These are phyloP conservation scores for Orycteropus afer DNA, from an alignment of 2,113 vertebrate species.

Conservation along the genomic window DNA sequence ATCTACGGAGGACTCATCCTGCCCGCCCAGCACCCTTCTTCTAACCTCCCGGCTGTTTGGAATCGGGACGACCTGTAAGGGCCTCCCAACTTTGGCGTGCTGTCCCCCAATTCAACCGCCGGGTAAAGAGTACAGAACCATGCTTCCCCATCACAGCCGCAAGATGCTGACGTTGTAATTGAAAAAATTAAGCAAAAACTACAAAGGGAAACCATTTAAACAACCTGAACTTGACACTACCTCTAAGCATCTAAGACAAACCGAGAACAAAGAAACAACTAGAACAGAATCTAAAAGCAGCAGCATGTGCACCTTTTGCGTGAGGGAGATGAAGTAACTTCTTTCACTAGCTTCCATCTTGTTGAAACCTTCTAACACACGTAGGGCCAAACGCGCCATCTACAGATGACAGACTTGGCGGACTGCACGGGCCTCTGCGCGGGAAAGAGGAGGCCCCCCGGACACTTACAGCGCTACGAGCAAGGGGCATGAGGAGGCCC, in stretches of 20 bases:
- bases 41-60: not conserved
- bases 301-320: not conserved
- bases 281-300: not conserved
- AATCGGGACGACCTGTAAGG: not conserved
- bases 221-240: not conserved
- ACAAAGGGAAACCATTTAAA: not conserved
- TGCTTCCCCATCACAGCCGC: not conserved
- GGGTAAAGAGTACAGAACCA: not conserved
- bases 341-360: not conserved
- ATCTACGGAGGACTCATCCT: too few species aligned
- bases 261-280: not conserved
- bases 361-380: not conserved
- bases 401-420: slow-evolving; percentile 1
- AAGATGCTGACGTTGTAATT: not conserved
- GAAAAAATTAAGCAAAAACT: not conserved
- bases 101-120: not conserved
- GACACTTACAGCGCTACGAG: too few species aligned
- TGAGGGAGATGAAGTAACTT: not conserved
- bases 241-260: not conserved
- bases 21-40: too few species aligned
- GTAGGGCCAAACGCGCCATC: not conserved
- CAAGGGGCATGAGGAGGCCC: slow-evolving; percentile 1
- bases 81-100: not conserved
- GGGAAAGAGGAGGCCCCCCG: not conserved
- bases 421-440: not conserved